Evolutionary conservation across 1,140 invertebrate genomes (phyloP), one percentile per base, ranked within the genome.

Genomic region (Paraescarpia echinospica): DNA sequence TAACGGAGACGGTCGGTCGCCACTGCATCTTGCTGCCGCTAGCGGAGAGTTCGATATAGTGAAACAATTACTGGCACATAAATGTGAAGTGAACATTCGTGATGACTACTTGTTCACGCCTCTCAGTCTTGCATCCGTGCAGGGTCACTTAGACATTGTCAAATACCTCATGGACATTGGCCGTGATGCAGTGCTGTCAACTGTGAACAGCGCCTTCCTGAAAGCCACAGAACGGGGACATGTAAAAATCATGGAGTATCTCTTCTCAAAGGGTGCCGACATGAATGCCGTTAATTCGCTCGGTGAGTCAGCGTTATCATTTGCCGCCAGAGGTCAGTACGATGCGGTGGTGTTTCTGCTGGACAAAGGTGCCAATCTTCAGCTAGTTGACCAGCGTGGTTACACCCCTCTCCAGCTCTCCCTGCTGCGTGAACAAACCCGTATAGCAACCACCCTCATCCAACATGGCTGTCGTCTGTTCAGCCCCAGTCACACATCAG

Each of bases 291-390:
- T 34, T 48, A 93, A 93, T 41, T n/a, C 27, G 34, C 34, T 48
- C 33, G 92, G 90, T 12, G 92, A 93, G 59, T 34, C 90, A 33
- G 31, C 92, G 12, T 48, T 93, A 41, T 35, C 90, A 33, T 34
- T 91, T 33, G 92, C 92, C 12, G 92, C 92, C 12, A 91, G 35
- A 34, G 92, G 92, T 31, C 92, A 93, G 90, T 91, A 91, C 41
- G 31, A 91, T 14, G 48, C 90, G 22, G 59, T 88, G 90, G 31
- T 59, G 59, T 27, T 93, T 18, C 41, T 93, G 92, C 59, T 93
- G 8, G 59, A 48, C n/a, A 35, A 59, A n/a, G 91, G 91, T 12
- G 91, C 41, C 14, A 48, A 33, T 18, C 34, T 93, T 31, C 59
- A 92, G 1, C 34, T 92, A 2, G 41, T 91, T 34, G 92, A 93